Evolutionary conservation across 2,888 invertebrate species (phyloP).

Genomic region (Mayetiola destructor): DNA sequence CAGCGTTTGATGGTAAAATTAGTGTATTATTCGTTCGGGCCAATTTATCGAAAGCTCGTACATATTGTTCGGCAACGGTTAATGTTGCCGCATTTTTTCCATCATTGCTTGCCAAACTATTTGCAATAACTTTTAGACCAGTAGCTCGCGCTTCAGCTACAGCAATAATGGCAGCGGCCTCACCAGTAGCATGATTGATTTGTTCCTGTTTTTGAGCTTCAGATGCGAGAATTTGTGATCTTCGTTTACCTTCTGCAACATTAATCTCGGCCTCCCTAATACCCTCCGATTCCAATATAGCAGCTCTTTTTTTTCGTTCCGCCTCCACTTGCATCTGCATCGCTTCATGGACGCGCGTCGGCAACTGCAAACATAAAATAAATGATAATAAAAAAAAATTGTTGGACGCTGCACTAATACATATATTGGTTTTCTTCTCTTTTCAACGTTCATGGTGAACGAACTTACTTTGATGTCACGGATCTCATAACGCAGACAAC

Average conservation of each 20-base stretch:
- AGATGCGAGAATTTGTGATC: conserved; percentile 80
- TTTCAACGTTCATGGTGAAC: neutral
- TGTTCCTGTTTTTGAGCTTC: conserved; percentile 91
- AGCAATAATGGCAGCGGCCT: conserved; percentile 78
- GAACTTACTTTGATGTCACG: conserved; percentile 40
- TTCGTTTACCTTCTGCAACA: conserved; percentile 90
- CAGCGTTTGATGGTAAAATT: conserved; percentile 81
- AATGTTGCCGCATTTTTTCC: conserved; percentile 85
- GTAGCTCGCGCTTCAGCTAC: conserved; percentile 84
- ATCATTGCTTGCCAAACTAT: conserved; percentile 37
- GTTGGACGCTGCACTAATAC: neutral
- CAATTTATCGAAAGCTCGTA: conserved; percentile 80
- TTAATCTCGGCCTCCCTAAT: conserved; percentile 84
- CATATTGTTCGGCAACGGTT: conserved; percentile 90
- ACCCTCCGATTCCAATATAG: conserved; percentile 95
- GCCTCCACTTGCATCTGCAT: conserved; percentile 99
- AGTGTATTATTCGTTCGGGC: conserved; percentile 90
- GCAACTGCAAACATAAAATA: conserved; percentile 46
- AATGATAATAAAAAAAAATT: conserved; percentile 14
- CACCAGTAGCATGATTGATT: conserved; percentile 85
- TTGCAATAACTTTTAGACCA: conserved; percentile 64
- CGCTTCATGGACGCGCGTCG: conserved; percentile 86
- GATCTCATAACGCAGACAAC: conserved; percentile 90
- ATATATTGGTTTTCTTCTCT: neutral
- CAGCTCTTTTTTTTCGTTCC: conserved; percentile 89